A percentile compares a stretch with the other conserved stretches of the same genome.
These are phyloP conservation scores for Drosophila ezoana DNA, from an alignment of 2,888 invertebrate genomes.

Conservation along the genomic window DNA sequence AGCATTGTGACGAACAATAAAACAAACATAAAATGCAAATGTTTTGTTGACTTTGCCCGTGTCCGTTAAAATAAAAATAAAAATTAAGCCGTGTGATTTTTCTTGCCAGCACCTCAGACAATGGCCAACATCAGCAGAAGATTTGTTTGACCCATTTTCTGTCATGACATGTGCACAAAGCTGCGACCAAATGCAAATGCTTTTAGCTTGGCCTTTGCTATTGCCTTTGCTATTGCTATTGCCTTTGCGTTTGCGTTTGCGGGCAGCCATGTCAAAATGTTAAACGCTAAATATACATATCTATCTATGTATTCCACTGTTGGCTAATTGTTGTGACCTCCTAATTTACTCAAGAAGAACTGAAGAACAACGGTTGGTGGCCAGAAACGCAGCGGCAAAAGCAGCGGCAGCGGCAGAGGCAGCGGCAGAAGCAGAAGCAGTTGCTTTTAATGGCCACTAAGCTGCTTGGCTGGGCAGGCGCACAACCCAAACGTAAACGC, in stretches of 20 bases:
- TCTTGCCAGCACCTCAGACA: slow-evolving; percentile 67
- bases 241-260: slow-evolving; percentile 12
- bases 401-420: not conserved
- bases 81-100: slow-evolving; percentile 79
- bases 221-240: slow-evolving; percentile 32
- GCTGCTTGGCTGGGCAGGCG: slow-evolving; percentile 58
- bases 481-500: not conserved
- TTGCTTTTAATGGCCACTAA: slow-evolving; percentile 51
- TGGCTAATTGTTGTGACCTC: slow-evolving; percentile 84
- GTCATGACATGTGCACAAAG: slow-evolving; percentile 77
- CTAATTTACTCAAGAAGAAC: slow-evolving; percentile 83
- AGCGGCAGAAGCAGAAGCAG: slow-evolving; percentile 10
- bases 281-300: slow-evolving; percentile 73
- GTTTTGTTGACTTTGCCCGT: slow-evolving; percentile 38
- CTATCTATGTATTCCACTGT: slow-evolving; percentile 78
- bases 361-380: slow-evolving; percentile 42
- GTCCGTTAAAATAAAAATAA: slow-evolving; percentile 72
- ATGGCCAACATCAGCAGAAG: slow-evolving; percentile 54
- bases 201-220: slow-evolving; percentile 37
- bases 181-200: slow-evolving; percentile 66
- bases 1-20: slow-evolving; percentile 60
- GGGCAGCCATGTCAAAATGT: slow-evolving; percentile 72
- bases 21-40: slow-evolving; percentile 77
- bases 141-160: slow-evolving; percentile 78
- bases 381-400: slow-evolving; percentile 4